Evolutionary conservation across 2,113 vertebrate species (phyloP).

Genomic region (Xenopus borealis): DNA sequence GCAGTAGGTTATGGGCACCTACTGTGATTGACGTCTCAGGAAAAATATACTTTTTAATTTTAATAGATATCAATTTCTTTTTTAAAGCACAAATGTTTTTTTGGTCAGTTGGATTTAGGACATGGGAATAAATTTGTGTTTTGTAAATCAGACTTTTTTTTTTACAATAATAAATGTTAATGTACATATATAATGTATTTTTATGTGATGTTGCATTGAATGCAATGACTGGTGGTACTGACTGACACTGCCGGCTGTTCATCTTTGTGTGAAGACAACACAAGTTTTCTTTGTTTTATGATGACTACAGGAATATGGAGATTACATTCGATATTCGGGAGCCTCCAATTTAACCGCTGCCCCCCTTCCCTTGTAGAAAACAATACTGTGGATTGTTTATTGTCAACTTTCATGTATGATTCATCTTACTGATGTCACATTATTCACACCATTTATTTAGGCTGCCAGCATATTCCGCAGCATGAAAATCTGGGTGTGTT

Average conservation of each 20-base stretch:
- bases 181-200: no score
- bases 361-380: background rate
- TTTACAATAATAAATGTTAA: background rate
- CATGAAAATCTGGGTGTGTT: background rate
- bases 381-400: background rate
- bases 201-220: background rate
- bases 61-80: no score
- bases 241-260: background rate
- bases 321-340: background rate
- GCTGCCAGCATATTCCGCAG: background rate
- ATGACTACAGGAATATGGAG: background rate
- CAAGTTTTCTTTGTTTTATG: conserved; percentile 3
- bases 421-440: background rate
- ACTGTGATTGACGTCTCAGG: no score
- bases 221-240: background rate
- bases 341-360: background rate
- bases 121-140: background rate
- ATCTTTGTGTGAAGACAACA: background rate
- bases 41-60: no score
- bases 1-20: no score
- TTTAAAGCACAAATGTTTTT: no score
- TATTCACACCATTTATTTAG: background rate
- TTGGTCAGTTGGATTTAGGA: no score
- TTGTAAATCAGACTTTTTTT: background rate
- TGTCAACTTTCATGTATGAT: background rate